Evolutionary conservation across 2,888 invertebrate species (phyloP), one percentile per base, ranked within the genome.

Genomic region (Idaea dimidiata): DNA sequence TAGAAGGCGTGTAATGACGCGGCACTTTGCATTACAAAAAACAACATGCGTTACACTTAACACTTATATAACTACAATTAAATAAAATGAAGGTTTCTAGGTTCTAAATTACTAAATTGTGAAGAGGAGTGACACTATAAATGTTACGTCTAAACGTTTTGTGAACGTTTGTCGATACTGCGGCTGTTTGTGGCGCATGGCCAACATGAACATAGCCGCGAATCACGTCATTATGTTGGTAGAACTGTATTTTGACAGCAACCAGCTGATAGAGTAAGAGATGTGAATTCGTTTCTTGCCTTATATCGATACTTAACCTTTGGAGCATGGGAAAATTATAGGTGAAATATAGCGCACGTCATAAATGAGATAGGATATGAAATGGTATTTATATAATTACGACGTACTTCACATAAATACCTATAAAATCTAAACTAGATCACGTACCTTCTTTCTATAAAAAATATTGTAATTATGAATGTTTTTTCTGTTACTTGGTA

Each of bases 161-260:
- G 86, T 89, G 91, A 90, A 90, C 91, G 89, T 88, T 89, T 89
- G 87, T 87, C 91, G 89, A 89, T 91, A 91, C 91, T 89, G 89
- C 88, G 87, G 86, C 82, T 86, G 85, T 85, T 84, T 86, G 84
- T 84, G 85, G 86, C 85, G 87, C 86, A 85, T 81, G 75, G 83
- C 80, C 84, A 83, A 81, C 79, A 78, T 84, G 90, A 91, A 88
- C 72, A 72, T 86, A 83, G 82, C 79, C 68, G 78, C 84, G 76
- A 70, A 68, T 82, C 81, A 75, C 70, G 76, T 62, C 63, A 71
- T 70, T 66, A 78, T 69, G 87, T 89, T 91, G 91, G 89, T 74
- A 77, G 66, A 59, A 64, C 75, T 86, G 89, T 68, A 62, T 76
- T 84, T 85, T 89, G 91, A 89, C 90, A 88, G 78, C 74, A 73